Evolutionary conservation across 2,797 vertebrate species (phyloP), one percentile per base, ranked within the genome.

Genomic region (Sebastes matsubarae): DNA sequence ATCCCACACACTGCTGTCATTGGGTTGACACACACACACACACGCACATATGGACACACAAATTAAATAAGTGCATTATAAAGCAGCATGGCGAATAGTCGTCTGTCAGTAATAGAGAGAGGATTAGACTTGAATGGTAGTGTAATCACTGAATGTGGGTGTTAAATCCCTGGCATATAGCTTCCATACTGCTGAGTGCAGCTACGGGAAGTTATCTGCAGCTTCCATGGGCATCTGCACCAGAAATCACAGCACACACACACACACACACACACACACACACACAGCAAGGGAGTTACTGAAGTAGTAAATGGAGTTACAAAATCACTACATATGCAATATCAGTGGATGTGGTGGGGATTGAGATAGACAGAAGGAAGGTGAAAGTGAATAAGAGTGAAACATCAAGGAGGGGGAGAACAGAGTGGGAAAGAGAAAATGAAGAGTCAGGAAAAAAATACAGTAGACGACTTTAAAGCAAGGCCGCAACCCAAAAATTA

Each of bases 111-210:
- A 82, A 84, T 65, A 59, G 74, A 72, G 64, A 66, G 77, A 65
- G 54, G 75, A 84, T 88, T 89, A 80, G 32, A 34, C 34, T 64
- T 81, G 68, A 84, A 86, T 77, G 42, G 63, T 64, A 24, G 68
- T 71, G 59, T 90, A 88, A 87, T 85, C 80, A 70, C 68, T 68
- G 30, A 58, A 78, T 80, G 82, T 84, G 76, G 66, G 61, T 38
- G 78, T 78, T 89, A 82, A 87, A 85, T 83, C 85, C 82, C 36
- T 66, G 63, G 32, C 52, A 82, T 75, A 76, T 72, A 79, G 75
- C 80, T 75, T 73, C 70, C 58, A 79, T 83, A 65, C 71, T 83
- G 72, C 81, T 65, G 74, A 86, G 66, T 77, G 38, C 58, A 59
- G 72, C 77, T 30, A 34, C 78, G 58, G 65, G 80, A 82, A 78